Base-by-base conservation (phyloP, 1,140 invertebrate species). In the Cydia amplana region DNA sequence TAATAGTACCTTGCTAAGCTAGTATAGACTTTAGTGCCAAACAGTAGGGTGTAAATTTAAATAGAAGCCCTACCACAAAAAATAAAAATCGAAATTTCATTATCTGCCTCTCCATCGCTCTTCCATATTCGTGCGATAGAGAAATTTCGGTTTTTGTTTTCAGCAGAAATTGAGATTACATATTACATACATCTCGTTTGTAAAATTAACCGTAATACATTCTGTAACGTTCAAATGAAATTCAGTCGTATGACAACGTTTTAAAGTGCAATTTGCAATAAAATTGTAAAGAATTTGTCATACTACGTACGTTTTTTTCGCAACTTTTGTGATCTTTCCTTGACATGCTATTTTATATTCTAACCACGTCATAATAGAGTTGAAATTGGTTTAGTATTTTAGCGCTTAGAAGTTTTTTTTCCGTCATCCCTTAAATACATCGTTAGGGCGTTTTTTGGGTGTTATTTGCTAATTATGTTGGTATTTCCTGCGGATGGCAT, bases 391-490 rank as follows among this genome's bases (percentile, higher is more conserved):
- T 14, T 51, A 51, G 14, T 18, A n/a, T n/a, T 4, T 18, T 51
- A 6, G 1, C 12, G n/a, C 49, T 51, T 51, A 60, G 20, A 60
- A 9, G 55, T 60, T 60, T 60, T 18, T 51, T 60, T 23, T 60
- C 20, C 10, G 55, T 60, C 20, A 60, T 60, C 55, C 51, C 55
- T 23, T 60, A 60, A 60, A 60, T 60, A 60, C 55, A 23, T 60
- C 55, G 55, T 60, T 60, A 60, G 55, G 55, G 55, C 9, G 55
- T 60, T 60, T 60, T 60, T 60, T 60, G 55, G 4, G n/a, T 23
- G 55, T 60, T 60, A 60, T 60, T 60, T 60, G 55, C 55, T 60
- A 60, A 60, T 60, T 23, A 60, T 23, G 55, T 23, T 23, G 55
- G 55, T n/a, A 60, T 60, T 60, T 60, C 55, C 55, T 60, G 55